phyloP scores from a whole-genome alignment of 2,888 invertebrate species.

The Hypolimnas misippus region DNA sequence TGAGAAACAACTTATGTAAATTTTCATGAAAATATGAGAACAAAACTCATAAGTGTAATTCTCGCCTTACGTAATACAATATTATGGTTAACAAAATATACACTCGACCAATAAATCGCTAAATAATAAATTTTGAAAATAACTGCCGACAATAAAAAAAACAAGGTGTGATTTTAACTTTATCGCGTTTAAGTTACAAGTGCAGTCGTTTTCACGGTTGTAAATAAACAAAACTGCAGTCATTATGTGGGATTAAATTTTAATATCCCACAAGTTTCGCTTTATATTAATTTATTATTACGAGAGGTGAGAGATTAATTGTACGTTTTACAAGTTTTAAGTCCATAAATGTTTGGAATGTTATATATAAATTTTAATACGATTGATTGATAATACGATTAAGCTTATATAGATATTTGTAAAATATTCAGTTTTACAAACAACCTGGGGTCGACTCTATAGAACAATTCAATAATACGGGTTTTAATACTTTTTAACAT shows the following conservation, averaged over 20 bases:
- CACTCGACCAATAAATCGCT: conserved; percentile 17
- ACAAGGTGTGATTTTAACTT: conserved; percentile 33
- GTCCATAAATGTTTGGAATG: too few relatives aligned
- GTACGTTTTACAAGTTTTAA: neutral
- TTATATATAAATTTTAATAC: too few relatives aligned
- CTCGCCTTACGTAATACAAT: too few relatives aligned
- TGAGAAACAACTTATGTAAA: too few relatives aligned
- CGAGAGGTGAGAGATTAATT: neutral
- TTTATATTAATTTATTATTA: neutral
- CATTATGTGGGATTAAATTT: conserved; percentile 6
- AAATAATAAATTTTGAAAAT: conserved; percentile 19
- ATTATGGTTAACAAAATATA: conserved; percentile 9
- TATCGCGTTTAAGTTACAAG: conserved; percentile 9
- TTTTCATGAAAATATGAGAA: too few relatives aligned
- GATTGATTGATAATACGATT: too few relatives aligned
- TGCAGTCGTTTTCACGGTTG: conserved; percentile 17
- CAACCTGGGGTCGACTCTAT: too few relatives aligned
- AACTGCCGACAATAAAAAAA: conserved; percentile 27
- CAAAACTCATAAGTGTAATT: too few relatives aligned
- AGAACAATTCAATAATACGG: neutral
- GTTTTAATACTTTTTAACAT: neutral
- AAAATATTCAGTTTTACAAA: too few relatives aligned
- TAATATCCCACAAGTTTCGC: neutral
- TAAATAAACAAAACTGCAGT: conserved; percentile 26
- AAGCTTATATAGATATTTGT: too few relatives aligned